Evolutionary conservation across 2,888 invertebrate genomes (phyloP), one percentile per base, ranked within the genome.

Genomic region (Chrysomela aeneicollis): DNA sequence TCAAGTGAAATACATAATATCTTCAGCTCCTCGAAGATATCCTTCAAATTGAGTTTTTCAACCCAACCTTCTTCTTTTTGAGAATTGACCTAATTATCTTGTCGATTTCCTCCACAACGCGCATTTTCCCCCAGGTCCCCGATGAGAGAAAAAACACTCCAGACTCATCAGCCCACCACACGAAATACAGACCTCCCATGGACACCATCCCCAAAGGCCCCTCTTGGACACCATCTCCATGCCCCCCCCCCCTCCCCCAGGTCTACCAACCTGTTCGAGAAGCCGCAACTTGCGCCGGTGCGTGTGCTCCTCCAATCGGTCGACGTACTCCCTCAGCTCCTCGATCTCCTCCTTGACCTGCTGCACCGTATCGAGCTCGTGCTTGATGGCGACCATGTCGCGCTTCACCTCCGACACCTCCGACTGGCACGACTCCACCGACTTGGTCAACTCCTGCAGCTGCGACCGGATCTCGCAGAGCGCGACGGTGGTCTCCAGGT

Each of bases 261-360:
- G 26, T 26, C 19, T 19, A 54, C 62, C 62, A 54, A 94, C 95
- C 94, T 95, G 95, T 87, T 95, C 94, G 79, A 95, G 89, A 77
- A 95, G 90, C 83, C 94, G 89, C 77, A 95, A 89, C 85, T 95
- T 95, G 83, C 95, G 87, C 78, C 94, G 87, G 84, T 95, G 93
- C 76, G 94, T 92, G 85, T 94, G 93, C 84, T 95, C 94, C 84
- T 95, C 95, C 73, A 95, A 88, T 73, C 95, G 88, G 84, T 95
- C 95, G 73, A 95, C 95, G 84, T 94, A 95, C 84, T 95, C 94
- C 76, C 95, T 87, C 81, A 95, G 85, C 84, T 95, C 95, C 82
- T 95, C 95, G 80, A 95, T 95, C 85, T 95, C 95, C 82, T 95
- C 95, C 83, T 95, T 95, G 77, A 95, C 95, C 84, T 94, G 94